Evolutionary conservation across 2,113 vertebrate species (phyloP), one percentile per base, ranked within the genome.

Genomic region (Archilochus colubris): DNA sequence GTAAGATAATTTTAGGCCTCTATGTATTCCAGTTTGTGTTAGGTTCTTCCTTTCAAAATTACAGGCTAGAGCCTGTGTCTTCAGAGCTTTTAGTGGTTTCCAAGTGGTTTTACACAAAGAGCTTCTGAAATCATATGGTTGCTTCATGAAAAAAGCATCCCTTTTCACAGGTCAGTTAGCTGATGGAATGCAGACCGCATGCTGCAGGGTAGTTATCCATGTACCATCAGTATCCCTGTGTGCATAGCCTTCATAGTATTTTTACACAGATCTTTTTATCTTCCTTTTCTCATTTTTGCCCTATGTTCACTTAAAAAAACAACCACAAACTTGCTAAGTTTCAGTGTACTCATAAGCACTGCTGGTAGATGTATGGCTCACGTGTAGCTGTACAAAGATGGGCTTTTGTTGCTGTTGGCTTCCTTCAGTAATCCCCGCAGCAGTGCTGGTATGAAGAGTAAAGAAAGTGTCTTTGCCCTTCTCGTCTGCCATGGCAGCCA

Each of bases 211-310:
- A 4, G 14, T 53, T 68, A 82, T 57, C 76, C 7, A 16, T 14
- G 10, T 58, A 40, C 4, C 0, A 0, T 36, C 13, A 38, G 12
- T 15, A 68, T 38, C 3, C 33, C 30, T 75, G 9, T 51, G 22
- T 22, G 5, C 28, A 14, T 46, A 43, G 13, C 7, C 15, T 64
- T 68, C 24, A 28, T 8, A 25, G 3, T 70, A 17, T 61, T 82
- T 92, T 77, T 17, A 58, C 2, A 6, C 7, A 25, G 4, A 7
- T 61, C 12, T 74, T 81, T 62, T 62, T 59, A 12, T 70, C 22
- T 79, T 70, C 3, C 33, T 58, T 1, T 23, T 61, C 28, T 10
- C 1, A 19, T 36, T 83, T 75, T 75, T 64, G 11, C 7, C 16
- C 5, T 2, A 4, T 38, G 22, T 48, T 81, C 46, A 2, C 28